Evolutionary conservation across 2,113 vertebrate genomes (phyloP), one percentile per base, ranked within the genome.

Genomic region (Plotosus lineatus): DNA sequence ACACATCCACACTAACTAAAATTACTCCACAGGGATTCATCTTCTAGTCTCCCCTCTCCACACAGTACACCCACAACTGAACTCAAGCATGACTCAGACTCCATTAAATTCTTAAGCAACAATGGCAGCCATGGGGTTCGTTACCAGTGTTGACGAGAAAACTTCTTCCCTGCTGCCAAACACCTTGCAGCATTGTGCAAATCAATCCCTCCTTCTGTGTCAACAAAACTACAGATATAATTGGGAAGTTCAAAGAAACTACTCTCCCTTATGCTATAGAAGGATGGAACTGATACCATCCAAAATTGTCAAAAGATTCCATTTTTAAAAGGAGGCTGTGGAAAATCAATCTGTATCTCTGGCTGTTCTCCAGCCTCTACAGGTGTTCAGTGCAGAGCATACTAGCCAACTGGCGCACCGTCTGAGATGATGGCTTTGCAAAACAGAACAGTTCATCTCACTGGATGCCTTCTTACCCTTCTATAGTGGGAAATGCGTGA

Each of bases 261-360:
- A 1, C 10, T 10, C 60, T 21, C 60, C 17, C 14, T 12, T 1
- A 6, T 17, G 58, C 28, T 33, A 17, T 15, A 14, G 5, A 58
- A 28, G 55, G n/a, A 17, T 3, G 12, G 10, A 68, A n/a, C 38
- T 2, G 5, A 5, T 26, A 44, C 38, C 1, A 11, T 68, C 65
- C 38, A 44, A 26, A 44, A 68, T 6, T 9, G 1, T 12, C 36
- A 68, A 65, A 17, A 66, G 36, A 66, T 66, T 69, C n/a, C 40
- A 69, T 12, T 69, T 44, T 69, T n/a, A 3, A 6, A 28, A 26
- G 3, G 6, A 31, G 12, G 68, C 68, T 9, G 48, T 31, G 44
- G 68, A 48, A 74, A 74, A 51, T 74, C 72, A 55, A 23, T 74
- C 48, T 74, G 31, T n/a, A 53, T 38, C 48, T 31, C n/a, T 53